These are phyloP conservation scores for Scopus umbretta DNA, from an alignment of 2,113 vertebrate species.

Conservation along the genomic window DNA sequence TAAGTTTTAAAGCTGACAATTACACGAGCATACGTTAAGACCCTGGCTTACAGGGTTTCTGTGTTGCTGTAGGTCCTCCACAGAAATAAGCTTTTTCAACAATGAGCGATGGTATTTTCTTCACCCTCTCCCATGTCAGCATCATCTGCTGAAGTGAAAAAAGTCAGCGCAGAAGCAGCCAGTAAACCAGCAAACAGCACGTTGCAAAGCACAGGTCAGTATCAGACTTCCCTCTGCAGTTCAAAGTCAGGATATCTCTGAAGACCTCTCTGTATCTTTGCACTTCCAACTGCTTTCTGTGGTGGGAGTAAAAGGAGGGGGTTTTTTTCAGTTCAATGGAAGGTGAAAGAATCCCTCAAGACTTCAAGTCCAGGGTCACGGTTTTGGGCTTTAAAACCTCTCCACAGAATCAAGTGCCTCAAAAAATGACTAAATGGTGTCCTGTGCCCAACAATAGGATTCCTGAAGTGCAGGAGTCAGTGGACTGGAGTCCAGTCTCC, in stretches of 20 bases:
- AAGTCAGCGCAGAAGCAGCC: not conserved
- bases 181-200: not conserved
- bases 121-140: slow-evolving; percentile 40
- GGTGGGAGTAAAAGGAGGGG: not conserved
- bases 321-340: not conserved
- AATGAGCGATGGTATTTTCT: not conserved
- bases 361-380: not conserved
- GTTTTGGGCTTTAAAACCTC: not conserved
- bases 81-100: not conserved
- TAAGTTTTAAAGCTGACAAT: not conserved
- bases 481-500: too few relatives aligned
- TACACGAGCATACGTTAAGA: not conserved
- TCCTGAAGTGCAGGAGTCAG: slow-evolving; percentile 70
- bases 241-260: not conserved
- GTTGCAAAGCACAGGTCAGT: not conserved
- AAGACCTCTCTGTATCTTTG: not conserved
- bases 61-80: not conserved
- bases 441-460: slow-evolving; percentile 70
- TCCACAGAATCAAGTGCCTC: not conserved
- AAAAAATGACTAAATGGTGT: slow-evolving; percentile 44
- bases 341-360: not conserved
- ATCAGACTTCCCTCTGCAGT: not conserved
- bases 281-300: not conserved
- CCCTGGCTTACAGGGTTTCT: not conserved
- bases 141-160: slow-evolving; percentile 7